These are phyloP conservation scores for Eubasilissa splendida DNA, from an alignment of 2,888 invertebrate species.

Conservation along the genomic window DNA sequence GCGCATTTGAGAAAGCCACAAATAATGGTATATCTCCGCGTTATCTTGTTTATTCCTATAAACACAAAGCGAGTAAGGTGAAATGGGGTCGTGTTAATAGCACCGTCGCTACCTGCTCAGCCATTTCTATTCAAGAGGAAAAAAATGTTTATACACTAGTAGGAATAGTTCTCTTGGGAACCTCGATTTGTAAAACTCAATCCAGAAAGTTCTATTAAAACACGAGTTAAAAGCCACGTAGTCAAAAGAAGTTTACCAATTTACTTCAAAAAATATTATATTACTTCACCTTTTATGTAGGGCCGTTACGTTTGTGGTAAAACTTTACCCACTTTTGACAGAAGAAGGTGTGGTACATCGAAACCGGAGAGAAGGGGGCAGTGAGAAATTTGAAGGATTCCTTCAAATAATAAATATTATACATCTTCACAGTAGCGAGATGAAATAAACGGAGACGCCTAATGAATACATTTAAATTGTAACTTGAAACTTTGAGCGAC, in stretches of 20 bases:
- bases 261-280: not conserved
- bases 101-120: slow-evolving; percentile 46
- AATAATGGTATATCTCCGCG: slow-evolving; percentile 36
- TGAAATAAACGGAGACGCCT: slow-evolving; percentile 21
- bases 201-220: slow-evolving; percentile 4
- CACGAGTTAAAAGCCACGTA: not conserved
- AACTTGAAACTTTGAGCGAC: slow-evolving; percentile 16
- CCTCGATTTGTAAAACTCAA: slow-evolving; percentile 34
- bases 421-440: slow-evolving; percentile 31
- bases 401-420: slow-evolving; percentile 8
- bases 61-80: slow-evolving; percentile 45
- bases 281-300: not conserved
- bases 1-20: slow-evolving; percentile 10
- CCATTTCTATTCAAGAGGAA: slow-evolving; percentile 39
- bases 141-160: slow-evolving; percentile 45
- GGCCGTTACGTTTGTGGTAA: not conserved
- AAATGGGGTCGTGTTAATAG: slow-evolving; percentile 38
- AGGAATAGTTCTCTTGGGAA: slow-evolving; percentile 51
- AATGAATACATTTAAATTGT: slow-evolving; percentile 34
- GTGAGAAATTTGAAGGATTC: slow-evolving; percentile 17
- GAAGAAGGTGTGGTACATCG: slow-evolving; percentile 17
- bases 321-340: not conserved
- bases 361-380: slow-evolving; percentile 1
- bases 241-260: not conserved
- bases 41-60: slow-evolving; percentile 42